Evolutionary conservation across 2,888 invertebrate species (phyloP).

Genomic region (Megamerina dolium): DNA sequence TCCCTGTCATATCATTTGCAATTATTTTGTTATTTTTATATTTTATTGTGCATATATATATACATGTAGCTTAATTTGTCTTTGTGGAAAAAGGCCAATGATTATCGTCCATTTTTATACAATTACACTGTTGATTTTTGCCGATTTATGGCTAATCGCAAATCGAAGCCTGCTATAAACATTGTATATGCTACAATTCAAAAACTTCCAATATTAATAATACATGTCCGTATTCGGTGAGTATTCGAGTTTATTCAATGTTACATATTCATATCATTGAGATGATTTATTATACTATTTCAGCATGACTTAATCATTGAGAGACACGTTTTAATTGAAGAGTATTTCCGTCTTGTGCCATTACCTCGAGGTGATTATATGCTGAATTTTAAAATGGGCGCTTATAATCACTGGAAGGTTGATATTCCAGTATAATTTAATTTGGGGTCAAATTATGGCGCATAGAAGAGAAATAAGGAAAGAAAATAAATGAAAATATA

Average conservation of each 20-base stretch:
- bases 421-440: too few relatives aligned
- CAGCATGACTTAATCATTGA: slow-evolving; percentile 9
- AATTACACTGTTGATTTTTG: slow-evolving; percentile 8
- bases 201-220: slow-evolving; percentile 9
- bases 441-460: too few relatives aligned
- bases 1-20: too few relatives aligned
- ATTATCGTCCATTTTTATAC: slow-evolving; percentile 8
- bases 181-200: too few relatives aligned
- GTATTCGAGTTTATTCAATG: too few relatives aligned
- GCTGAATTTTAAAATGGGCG: slow-evolving; percentile 2
- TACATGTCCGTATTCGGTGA: slow-evolving; percentile 3
- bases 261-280: too few relatives aligned
- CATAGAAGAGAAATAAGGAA: too few relatives aligned
- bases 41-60: neutral
- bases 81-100: slow-evolving; percentile 1
- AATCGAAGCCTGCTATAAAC: too few relatives aligned
- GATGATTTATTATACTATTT: too few relatives aligned
- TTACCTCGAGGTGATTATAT: slow-evolving; percentile 4
- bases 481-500: too few relatives aligned
- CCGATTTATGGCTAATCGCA: too few relatives aligned
- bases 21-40: too few relatives aligned
- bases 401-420: slow-evolving; percentile 2
- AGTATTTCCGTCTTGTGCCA: slow-evolving; percentile 10
- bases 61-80: neutral
- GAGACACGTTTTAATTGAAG: slow-evolving; percentile 5